A percentile compares a stretch with the other conserved stretches of the same genome.
Conservation (phyloP, 2,113 vertebrate genomes). For the Columba livia region DNA sequence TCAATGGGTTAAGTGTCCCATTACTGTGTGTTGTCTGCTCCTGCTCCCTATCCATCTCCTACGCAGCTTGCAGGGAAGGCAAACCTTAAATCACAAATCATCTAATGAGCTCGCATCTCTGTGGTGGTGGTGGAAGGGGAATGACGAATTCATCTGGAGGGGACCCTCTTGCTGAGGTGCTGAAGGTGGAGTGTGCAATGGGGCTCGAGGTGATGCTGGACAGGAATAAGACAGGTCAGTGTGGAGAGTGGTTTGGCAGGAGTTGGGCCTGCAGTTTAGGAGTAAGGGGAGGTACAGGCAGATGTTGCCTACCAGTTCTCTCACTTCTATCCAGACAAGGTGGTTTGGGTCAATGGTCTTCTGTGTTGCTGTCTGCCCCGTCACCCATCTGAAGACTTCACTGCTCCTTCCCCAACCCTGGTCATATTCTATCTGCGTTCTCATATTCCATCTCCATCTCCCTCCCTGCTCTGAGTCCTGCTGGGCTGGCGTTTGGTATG, state of each 20-base stretch:
- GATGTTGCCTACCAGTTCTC: not conserved
- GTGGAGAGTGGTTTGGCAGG: not conserved
- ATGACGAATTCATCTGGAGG: not conserved
- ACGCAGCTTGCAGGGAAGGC: not conserved
- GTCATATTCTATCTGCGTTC: not conserved
- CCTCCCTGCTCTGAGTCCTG: not conserved
- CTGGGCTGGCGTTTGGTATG: accelerated
- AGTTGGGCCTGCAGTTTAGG: not conserved
- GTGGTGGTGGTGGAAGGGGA: not conserved
- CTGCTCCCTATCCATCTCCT: not conserved
- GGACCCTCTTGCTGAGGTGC: not conserved
- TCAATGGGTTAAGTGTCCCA: not conserved
- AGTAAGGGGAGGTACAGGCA: not conserved
- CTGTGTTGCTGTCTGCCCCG: not conserved
- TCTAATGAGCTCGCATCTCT: not conserved
- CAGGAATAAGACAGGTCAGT: not conserved
- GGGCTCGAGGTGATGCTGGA: not conserved
- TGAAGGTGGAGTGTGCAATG: not conserved
- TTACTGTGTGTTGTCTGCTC: not conserved
- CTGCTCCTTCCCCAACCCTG: not conserved
- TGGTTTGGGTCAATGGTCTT: not conserved
- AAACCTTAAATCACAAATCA: not conserved
- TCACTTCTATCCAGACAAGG: not conserved
- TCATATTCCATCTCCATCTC: not conserved
- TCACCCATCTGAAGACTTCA: not conserved